These are phyloP conservation scores for Amphipyra tragopoginis DNA, from an alignment of 2,888 invertebrate species.

Conservation along the genomic window DNA sequence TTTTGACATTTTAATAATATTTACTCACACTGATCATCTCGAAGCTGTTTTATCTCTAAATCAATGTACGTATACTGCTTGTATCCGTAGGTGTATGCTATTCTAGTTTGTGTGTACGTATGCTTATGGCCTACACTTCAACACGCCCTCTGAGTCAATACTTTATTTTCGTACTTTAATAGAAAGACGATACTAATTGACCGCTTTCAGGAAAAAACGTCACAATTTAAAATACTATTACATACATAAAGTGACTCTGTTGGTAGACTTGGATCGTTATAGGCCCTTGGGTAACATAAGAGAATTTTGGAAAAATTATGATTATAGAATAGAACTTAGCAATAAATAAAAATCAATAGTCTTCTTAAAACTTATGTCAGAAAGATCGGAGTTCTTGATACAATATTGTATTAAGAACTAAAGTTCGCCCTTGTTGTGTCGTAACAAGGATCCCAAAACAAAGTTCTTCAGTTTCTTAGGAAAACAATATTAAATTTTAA, in stretches of 20 bases:
- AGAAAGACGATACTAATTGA: background rate
- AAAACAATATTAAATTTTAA: slow-evolving; percentile 13
- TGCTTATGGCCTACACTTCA: too few species aligned
- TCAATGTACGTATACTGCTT: background rate
- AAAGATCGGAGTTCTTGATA: background rate
- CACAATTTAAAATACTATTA: background rate
- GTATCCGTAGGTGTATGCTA: too few species aligned
- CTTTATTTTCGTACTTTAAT: too few species aligned
- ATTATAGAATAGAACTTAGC: too few species aligned
- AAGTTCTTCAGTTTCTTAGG: slow-evolving; percentile 1
- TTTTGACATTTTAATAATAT: too few species aligned
- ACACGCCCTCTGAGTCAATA: too few species aligned
- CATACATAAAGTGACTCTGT: too few species aligned
- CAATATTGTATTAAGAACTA: background rate
- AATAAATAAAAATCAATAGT: background rate
- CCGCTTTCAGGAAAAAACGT: background rate
- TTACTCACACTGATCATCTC: background rate
- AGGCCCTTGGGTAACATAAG: too few species aligned
- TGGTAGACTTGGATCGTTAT: too few species aligned
- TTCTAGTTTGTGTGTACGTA: too few species aligned
- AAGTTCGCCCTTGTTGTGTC: background rate
- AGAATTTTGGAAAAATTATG: too few species aligned
- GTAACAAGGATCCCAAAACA: background rate
- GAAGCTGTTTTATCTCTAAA: background rate
- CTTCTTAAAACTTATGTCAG: background rate